phyloP scores from a whole-genome alignment of 1,140 invertebrate genomes.

The Lepidurus packardi region DNA sequence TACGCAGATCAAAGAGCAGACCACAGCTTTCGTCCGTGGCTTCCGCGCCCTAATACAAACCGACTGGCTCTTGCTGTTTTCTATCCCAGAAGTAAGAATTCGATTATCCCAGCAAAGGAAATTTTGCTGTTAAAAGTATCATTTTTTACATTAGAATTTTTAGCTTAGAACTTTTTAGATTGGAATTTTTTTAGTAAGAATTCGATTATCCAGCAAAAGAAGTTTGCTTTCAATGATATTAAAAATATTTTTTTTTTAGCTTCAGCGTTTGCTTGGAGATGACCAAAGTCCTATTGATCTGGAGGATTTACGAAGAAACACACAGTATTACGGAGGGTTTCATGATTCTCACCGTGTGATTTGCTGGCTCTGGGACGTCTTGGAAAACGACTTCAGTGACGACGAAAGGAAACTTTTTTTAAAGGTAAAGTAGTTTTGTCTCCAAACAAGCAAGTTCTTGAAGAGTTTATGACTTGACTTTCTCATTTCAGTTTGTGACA shows the following conservation, averaged over 20 bases:
- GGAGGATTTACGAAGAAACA: slow-evolving; percentile 81
- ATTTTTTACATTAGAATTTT: slow-evolving; percentile 19
- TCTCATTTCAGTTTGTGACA: slow-evolving; percentile 83
- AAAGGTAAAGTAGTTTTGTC: slow-evolving; percentile 55
- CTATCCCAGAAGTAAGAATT: slow-evolving; percentile 77
- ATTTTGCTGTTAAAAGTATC: slow-evolving; percentile 23
- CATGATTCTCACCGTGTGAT: slow-evolving; percentile 97
- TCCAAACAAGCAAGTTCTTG: not conserved
- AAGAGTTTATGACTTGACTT: slow-evolving; percentile 30
- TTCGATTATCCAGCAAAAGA: not conserved
- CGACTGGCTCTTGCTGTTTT: slow-evolving; percentile 93
- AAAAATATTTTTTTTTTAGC: slow-evolving; percentile 46
- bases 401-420: slow-evolving; percentile 89
- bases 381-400: slow-evolving; percentile 90
- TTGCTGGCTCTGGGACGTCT: slow-evolving; percentile 97
- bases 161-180: slow-evolving; percentile 24
- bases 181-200: not conserved
- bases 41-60: slow-evolving; percentile 91
- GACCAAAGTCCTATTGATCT: slow-evolving; percentile 87
- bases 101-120: not conserved
- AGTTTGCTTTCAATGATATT: slow-evolving; percentile 22
- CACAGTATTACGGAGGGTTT: slow-evolving; percentile 98
- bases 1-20: slow-evolving; percentile 93
- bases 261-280: slow-evolving; percentile 82
- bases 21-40: slow-evolving; percentile 89